Evolutionary conservation across 2,797 vertebrate genomes (phyloP).

Genomic region (Nyctibius grandis): DNA sequence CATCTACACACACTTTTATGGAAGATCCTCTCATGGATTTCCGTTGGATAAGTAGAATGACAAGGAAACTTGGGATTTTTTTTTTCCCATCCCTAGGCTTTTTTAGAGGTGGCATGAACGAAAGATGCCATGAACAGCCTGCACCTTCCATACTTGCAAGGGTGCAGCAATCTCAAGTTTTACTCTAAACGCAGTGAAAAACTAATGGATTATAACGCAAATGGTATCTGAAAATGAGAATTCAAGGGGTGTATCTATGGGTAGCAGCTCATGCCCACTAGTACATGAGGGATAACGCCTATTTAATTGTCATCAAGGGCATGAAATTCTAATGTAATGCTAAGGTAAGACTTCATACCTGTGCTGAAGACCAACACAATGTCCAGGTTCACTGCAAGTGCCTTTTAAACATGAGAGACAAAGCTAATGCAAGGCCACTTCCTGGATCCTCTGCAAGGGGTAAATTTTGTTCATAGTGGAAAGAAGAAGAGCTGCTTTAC

Average conservation of each 20-base stretch:
- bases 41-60: not conserved
- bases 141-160: not conserved
- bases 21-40: not conserved
- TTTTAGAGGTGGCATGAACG: not conserved
- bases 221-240: not conserved
- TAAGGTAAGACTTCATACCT: not conserved
- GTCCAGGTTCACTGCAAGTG: not conserved
- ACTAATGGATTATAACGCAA: not conserved
- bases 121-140: not conserved
- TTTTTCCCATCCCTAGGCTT: accelerated
- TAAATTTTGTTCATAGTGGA: not conserved
- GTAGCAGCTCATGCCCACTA: not conserved
- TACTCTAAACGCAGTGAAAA: not conserved
- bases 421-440: not conserved
- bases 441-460: not conserved
- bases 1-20: not conserved
- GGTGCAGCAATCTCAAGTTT: not conserved
- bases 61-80: not conserved
- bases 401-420: not conserved
- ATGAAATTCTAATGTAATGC: not conserved
- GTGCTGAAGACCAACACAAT: not conserved
- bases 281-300: not conserved
- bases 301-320: not conserved
- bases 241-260: not conserved
- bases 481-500: not conserved